Evolutionary conservation across 2,113 vertebrate genomes (phyloP).

Genomic region (Cynocephalus volans): DNA sequence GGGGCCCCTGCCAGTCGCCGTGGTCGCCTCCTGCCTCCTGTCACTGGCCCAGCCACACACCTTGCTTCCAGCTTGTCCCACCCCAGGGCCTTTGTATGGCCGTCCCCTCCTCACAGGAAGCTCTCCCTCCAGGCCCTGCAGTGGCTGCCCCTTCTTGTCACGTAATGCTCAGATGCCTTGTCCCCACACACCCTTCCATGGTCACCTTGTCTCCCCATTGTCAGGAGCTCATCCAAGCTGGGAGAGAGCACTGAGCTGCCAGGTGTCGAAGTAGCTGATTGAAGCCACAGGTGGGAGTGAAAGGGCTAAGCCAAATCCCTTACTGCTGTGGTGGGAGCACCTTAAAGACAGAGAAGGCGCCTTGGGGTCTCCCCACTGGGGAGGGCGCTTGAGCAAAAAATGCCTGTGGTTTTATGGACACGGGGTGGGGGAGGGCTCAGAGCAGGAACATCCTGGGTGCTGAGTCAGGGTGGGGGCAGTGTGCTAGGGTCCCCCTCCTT

Average conservation of each 20-base stretch:
- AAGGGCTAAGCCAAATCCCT: no score
- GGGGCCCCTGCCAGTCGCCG: no score
- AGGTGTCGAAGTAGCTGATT: accelerated
- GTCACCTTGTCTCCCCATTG: accelerated
- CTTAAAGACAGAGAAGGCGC: not conserved
- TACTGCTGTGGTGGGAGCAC: no score
- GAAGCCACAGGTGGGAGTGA: not conserved
- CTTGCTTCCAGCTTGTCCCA: accelerated
- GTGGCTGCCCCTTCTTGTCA: not conserved
- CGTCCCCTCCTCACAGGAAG: not conserved
- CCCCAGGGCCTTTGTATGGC: not conserved
- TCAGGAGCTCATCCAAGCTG: not conserved
- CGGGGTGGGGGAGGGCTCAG: not conserved
- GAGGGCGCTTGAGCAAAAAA: not conserved
- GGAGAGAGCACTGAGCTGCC: not conserved
- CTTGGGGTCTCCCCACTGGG: not conserved
- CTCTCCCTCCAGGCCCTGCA: not conserved
- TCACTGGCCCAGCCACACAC: accelerated
- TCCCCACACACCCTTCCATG: not conserved
- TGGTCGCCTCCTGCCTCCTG: not conserved
- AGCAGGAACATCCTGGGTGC: not conserved
- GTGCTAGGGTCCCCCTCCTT: not conserved
- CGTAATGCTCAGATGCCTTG: accelerated
- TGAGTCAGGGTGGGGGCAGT: not conserved
- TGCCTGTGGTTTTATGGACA: not conserved